Evolutionary conservation across 2,888 invertebrate species (phyloP), one percentile per base, ranked within the genome.

Genomic region (Aricia artaxerxes): DNA sequence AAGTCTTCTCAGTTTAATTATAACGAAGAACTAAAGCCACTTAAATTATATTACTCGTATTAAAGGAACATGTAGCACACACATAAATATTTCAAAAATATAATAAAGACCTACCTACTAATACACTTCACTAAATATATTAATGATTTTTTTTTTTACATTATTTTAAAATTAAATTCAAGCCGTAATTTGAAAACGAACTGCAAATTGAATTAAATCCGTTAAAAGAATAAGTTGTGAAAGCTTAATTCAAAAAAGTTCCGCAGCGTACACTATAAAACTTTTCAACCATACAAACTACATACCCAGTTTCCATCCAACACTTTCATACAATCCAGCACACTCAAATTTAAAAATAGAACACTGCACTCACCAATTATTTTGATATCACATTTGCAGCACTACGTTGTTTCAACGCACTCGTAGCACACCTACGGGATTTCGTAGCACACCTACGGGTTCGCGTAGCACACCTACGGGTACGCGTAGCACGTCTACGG

Each of bases 361-460:
- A 83, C 90, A 90, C 88, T 83, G 80, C 88, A 90, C 90, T 88
- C 88, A 89, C 90, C 87, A 86, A 85, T 85, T 84, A 83, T 85
- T 84, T 85, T 84, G 85, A 84, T 85, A 89, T 89, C 89, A 91
- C 90, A 89, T 90, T 88, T 86, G 86, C 85, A 83, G 83, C 82
- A 80, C 83, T 83, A 83, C 81, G 80, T 81, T 82, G 83, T 81
- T 83, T 82, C 80, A 82, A 81, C 81, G 82, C 82, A 75, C 75
- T 75, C 61, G 75, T 60, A 60, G 73, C 57, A 73, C 78, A 78
- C 78, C 69, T 69, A 69, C 72, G 72, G 40, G 80, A 35, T 69
- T 57, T 40, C 60, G 73, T 78, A 78, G 73, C 78, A 73, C 78
- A 72, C 78, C 35, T 38, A 69, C 72, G 72, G 24, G 24, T 73